A percentile compares a stretch with the other conserved stretches of the same genome.
phyloP scores from a whole-genome alignment of 2,113 vertebrate genomes.

The Camelus bactrianus region DNA sequence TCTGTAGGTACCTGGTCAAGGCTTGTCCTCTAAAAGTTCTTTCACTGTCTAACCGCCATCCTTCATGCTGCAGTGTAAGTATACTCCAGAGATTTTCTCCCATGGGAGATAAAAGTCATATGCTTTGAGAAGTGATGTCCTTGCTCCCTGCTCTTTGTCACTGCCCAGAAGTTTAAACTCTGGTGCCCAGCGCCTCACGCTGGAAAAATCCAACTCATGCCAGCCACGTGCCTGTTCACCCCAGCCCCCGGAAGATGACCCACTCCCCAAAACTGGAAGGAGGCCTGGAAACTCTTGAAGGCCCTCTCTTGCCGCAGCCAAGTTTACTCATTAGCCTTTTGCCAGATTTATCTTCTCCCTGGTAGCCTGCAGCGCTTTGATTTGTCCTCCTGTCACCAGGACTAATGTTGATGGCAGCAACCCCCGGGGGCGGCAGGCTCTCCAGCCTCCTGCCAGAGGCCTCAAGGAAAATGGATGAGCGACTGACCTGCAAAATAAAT shows the following conservation, averaged over 20 bases:
- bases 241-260: neutral
- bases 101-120: neutral
- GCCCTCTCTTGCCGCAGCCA: neutral
- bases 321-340: slow-evolving; percentile 68
- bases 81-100: neutral
- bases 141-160: neutral
- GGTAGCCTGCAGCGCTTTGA: slow-evolving; percentile 80
- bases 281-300: slow-evolving; percentile 66
- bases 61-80: neutral
- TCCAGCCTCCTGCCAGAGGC: slow-evolving; percentile 71
- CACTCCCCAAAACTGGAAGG: neutral
- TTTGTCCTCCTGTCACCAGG: slow-evolving; percentile 86
- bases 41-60: neutral
- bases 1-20: neutral
- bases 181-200: neutral
- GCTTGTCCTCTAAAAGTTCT: neutral
- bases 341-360: slow-evolving; percentile 81
- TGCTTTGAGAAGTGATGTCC: neutral
- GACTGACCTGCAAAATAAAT: slow-evolving; percentile 86
- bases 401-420: slow-evolving; percentile 84
- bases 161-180: neutral
- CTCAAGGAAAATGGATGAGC: slow-evolving; percentile 85
- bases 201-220: neutral
- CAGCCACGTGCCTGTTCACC: neutral
- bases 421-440: slow-evolving; percentile 48